Evolutionary conservation across 1,140 invertebrate species (phyloP).

Genomic region (Danaus melanippus): DNA sequence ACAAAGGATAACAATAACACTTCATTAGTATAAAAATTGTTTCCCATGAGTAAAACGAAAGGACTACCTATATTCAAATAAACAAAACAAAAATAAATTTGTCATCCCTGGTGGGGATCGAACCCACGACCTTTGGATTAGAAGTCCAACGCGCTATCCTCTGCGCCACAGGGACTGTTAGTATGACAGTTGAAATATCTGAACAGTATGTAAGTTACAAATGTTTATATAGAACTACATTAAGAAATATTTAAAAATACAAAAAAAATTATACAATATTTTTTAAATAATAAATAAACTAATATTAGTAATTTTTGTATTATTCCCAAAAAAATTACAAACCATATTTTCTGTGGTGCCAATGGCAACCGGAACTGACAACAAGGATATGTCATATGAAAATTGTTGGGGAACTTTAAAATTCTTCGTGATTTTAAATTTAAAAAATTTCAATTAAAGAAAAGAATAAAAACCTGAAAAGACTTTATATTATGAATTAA

Average conservation of each 20-base stretch:
- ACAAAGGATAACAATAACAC: too few species aligned
- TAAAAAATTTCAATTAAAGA: conserved; percentile 14
- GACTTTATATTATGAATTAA: too few species aligned
- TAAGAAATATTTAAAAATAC: too few species aligned
- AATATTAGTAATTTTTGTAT: too few species aligned
- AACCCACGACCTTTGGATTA: conserved; percentile 71
- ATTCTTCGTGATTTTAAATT: conserved; percentile 24
- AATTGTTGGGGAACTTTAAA: conserved; percentile 54
- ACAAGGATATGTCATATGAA: conserved; percentile 41
- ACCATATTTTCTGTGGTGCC: conserved; percentile 4
- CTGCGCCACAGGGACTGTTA: conserved; percentile 65
- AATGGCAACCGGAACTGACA: conserved; percentile 42
- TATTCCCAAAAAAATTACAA: too few species aligned
- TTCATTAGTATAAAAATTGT: too few species aligned
- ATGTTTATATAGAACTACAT: too few species aligned
- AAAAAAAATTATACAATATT: too few species aligned
- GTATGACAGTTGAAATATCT: conserved; percentile 11
- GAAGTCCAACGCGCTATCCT: conserved; percentile 61
- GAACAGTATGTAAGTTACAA: neutral
- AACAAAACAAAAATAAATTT: conserved; percentile 22
- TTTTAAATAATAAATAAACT: too few species aligned
- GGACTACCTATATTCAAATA: neutral
- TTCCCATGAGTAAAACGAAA: too few species aligned
- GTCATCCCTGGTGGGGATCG: conserved; percentile 76
- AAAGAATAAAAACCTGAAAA: conserved; percentile 3